Conservation (phyloP, 2,113 vertebrate genomes). For the Corapipo altera region DNA sequence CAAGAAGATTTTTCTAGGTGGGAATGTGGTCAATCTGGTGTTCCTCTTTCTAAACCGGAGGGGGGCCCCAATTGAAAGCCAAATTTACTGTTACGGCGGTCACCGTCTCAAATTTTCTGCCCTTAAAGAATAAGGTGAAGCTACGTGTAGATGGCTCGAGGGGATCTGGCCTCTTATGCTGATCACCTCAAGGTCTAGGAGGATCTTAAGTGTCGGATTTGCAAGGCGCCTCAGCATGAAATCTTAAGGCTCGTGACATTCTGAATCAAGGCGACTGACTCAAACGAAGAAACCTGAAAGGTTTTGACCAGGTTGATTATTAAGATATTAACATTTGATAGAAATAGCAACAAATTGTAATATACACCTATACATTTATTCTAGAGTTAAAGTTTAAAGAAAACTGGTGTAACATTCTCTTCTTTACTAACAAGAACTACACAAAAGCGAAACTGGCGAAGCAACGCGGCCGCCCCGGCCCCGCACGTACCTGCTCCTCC, state of each 20-base stretch:
- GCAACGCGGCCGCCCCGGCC: constrained; percentile 19
- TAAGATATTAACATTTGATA: constrained; percentile 77
- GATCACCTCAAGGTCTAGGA: constrained; percentile 92
- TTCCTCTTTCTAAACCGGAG: constrained; percentile 91
- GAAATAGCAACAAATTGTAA: constrained; percentile 1
- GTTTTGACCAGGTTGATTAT: constrained; percentile 92
- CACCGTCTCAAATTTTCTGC: constrained; percentile 88
- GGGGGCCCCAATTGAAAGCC: constrained; percentile 88
- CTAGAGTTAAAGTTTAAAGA: neutral
- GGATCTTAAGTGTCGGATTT: constrained; percentile 91
- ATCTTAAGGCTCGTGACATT: constrained; percentile 94
- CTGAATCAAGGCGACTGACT: constrained; percentile 93
- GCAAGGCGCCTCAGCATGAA: constrained; percentile 92
- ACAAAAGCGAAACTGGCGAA: constrained; percentile 13
- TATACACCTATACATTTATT: constrained; percentile 12
- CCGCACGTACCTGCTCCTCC: constrained; percentile 82
- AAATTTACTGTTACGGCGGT: constrained; percentile 89
- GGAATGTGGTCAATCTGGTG: constrained; percentile 89
- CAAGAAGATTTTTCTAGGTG: constrained; percentile 91
- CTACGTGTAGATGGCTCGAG: constrained; percentile 90
- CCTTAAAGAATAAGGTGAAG: constrained; percentile 88
- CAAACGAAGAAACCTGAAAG: constrained; percentile 96
- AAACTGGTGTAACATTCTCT: neutral
- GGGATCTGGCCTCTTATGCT: constrained; percentile 91
- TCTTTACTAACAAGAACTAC: constrained; percentile 46